Base-by-base conservation (phyloP, 1,140 invertebrate genomes). In the Cylas formicarius region DNA sequence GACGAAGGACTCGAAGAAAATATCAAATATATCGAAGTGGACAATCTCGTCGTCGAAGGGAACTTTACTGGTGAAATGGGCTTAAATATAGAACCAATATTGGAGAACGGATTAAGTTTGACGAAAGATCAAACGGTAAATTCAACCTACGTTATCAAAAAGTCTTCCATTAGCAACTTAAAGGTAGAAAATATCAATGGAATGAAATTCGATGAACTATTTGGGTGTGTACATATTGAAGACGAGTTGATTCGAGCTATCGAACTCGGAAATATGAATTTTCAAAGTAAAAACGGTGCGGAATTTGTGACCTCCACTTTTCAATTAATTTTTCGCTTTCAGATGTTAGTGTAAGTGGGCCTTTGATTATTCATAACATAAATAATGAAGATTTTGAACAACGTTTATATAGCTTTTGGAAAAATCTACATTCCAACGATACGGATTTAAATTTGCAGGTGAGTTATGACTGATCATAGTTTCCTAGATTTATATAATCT, bases 31-130 rank as follows among this genome's bases (percentile, higher is more conserved):
- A 37, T 52, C 7, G 8, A 46, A 10, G n/a, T 62, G 6, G 26
- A 29, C 13, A 55, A 53, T 42, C 8, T 63, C 10, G 24, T 32
- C 6, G 50, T 67, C 16, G 19, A 53, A 26, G 53, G 55, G 17
- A 44, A 56, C 48, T 18, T 64, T 35, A 42, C 26, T 16, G 53
- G 60, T 17, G 29, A 43, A 20, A 41, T 62, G n/a, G 33, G 46
- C 27, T 51, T 65, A 17, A 50, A 63, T 50, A 36, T 65, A 14
- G 22, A 53, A 4, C 34, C 53, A 8, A 55, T 62, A 31, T 35
- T 44, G 21, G 32, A 48, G 16, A 52, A 36, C n/a, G 41, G 52
- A 17, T 39, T 66, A 8, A 65, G 59, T 42, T 50, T 53, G 16
- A 59, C 22, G 3, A 41, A 38, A 40, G 36, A 58, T 26, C 63